Evolutionary conservation across 2,113 vertebrate species (phyloP), one percentile per base, ranked within the genome.

Genomic region (Zapus hudsonius): DNA sequence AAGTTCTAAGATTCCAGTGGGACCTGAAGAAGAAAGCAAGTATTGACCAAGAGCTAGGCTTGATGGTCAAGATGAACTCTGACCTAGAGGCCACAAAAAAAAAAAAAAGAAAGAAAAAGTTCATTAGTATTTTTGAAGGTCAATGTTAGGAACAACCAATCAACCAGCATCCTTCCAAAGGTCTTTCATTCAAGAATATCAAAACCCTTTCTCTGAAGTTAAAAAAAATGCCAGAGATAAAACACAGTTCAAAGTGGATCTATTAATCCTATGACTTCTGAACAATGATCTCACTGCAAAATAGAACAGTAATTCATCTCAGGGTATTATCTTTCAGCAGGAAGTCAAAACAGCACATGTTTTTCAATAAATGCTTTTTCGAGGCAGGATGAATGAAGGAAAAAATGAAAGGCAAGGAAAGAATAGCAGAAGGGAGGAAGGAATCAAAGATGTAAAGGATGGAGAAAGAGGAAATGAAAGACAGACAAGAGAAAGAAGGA

Each of bases 151-250:
- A 90, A 27, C 11, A 40, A 63, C 19, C 40, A 59, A 31, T 94
- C 15, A 36, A 63, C 19, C 40, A 59, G 29, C 93, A 67, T 15
- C 88, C 89, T 3, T 80, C 91, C 69, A 83, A 93, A 95, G 95
- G 85, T 95, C 33, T 38, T 94, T 84, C 10, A 85, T 57, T 74
- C 66, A 80, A 73, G 83, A 84, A 19, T 75, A 95, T 86, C 40
- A 73, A 91, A 90, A 61, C 20, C 4, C 27, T 47, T 33, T 27
- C 61, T 19, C n/a, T 84, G 92, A 85, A 87, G 96, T n/a, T n/a
- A 36, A 90, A 96, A 83, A 90, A 96, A 96, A 95, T 89, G 70
- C 57, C 80, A 84, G 73, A 93, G 59, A 97, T 92, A 89, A 97
- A 98, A 95, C 52, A 36, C 42, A 95, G 29, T 70, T 92, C 90